A percentile compares a stretch with the other conserved stretches of the same genome.
Evolutionary conservation across 2,888 invertebrate species (phyloP).

Genomic region (Lomographa bimaculata): DNA sequence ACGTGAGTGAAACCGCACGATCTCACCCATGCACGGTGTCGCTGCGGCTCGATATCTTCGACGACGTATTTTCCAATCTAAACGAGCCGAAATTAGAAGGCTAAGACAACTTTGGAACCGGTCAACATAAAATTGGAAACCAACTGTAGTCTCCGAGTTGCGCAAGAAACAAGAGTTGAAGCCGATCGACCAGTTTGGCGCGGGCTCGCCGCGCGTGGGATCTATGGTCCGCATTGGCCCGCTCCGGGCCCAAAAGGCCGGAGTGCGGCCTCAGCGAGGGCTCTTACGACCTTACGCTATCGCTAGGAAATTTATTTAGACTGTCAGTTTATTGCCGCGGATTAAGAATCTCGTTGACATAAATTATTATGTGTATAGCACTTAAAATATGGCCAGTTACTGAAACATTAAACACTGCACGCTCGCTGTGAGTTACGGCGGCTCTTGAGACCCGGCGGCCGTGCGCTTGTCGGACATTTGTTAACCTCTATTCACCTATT

Average conservation of each 20-base stretch:
- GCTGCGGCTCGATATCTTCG: conserved; percentile 41
- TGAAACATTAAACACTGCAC: conserved; percentile 42
- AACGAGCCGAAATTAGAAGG: conserved; percentile 82
- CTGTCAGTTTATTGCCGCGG: conserved; percentile 67
- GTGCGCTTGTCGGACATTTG: conserved; percentile 17
- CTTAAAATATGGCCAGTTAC: conserved; percentile 52
- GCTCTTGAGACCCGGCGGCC: conserved; percentile 3
- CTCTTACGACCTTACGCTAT: conserved; percentile 51
- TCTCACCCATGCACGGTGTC: conserved; percentile 25
- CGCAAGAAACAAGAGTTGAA: conserved; percentile 63
- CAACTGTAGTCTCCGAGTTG: conserved; percentile 77
- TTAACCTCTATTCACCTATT: conserved; percentile 17
- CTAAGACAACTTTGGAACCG: conserved; percentile 79
- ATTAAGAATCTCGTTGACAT: conserved; percentile 74
- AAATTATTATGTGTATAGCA: conserved; percentile 60
- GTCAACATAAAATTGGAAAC: conserved; percentile 84
- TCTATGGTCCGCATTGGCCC: conserved; percentile 51
- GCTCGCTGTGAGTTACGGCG: conserved; percentile 23
- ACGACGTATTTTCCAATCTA: conserved; percentile 78
- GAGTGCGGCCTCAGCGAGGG: conserved; percentile 24
- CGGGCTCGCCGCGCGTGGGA: conserved; percentile 67
- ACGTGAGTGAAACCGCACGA: conserved; percentile 44
- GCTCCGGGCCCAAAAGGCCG: conserved; percentile 28
- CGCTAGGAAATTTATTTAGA: conserved; percentile 55
- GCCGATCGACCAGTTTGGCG: conserved; percentile 73